A percentile compares a stretch with the other conserved stretches of the same genome.
These are phyloP conservation scores for Chiroxiphia lanceolata DNA, from an alignment of 2,797 vertebrate species.

Conservation along the genomic window DNA sequence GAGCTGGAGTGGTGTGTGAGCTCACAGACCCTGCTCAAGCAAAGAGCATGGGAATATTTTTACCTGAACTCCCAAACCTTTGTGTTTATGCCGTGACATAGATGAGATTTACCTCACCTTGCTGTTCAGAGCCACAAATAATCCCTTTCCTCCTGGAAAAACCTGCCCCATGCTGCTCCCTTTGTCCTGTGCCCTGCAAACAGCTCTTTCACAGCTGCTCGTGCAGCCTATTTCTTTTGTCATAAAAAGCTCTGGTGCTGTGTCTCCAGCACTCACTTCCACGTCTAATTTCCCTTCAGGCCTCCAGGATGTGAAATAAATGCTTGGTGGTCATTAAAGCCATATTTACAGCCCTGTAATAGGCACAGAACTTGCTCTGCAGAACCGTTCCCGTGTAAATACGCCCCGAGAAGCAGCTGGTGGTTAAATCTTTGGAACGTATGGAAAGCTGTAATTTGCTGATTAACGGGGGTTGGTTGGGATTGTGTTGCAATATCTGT, in stretches of 20 bases:
- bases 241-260: not conserved
- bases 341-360: constrained; percentile 14
- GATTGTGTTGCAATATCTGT: not conserved
- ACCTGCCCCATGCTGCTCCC: not conserved
- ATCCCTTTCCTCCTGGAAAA: not conserved
- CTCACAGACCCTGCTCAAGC: not conserved
- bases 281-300: not conserved
- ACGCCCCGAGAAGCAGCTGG: constrained; percentile 46
- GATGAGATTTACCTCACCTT: not conserved
- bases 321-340: constrained; percentile 15
- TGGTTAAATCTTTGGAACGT: constrained; percentile 49
- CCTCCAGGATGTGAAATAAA: constrained; percentile 19
- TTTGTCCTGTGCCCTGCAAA: not conserved
- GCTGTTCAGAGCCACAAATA: not conserved
- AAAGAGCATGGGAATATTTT: not conserved
- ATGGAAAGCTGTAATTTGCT: constrained; percentile 56
- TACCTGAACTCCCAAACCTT: not conserved
- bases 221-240: not conserved
- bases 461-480: constrained; percentile 51
- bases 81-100: not conserved
- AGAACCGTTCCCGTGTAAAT: not conserved
- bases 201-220: not conserved
- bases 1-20: not conserved
- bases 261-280: constrained; percentile 12
- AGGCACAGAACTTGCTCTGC: constrained; percentile 14